Percentiles rank a stretch among this genome's conserved stretches.
Conservation (phyloP, 1,140 invertebrate genomes). For the Eufriesea mexicana region DNA sequence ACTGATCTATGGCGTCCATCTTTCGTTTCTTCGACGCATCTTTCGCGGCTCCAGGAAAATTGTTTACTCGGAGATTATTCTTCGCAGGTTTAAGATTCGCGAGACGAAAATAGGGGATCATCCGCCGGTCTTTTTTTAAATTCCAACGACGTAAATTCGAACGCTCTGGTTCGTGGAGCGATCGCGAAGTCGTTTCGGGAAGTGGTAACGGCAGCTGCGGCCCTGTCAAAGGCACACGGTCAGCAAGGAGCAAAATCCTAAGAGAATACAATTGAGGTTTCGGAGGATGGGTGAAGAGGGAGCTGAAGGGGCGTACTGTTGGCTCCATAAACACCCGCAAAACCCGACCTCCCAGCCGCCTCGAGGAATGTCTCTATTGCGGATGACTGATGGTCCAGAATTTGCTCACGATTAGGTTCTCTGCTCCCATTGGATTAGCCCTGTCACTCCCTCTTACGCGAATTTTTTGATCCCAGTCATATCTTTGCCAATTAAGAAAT, state of each 20-base stretch:
- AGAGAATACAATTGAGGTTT: slow-evolving; percentile 67
- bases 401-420: slow-evolving; percentile 24
- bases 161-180: neutral
- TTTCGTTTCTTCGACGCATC: too few relatives aligned
- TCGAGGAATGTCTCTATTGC: slow-evolving; percentile 57
- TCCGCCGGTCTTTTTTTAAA: too few relatives aligned
- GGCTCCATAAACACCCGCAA: slow-evolving; percentile 73
- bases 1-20: too few relatives aligned
- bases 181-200: neutral
- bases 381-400: slow-evolving; percentile 61
- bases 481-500: too few relatives aligned
- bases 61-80: too few relatives aligned
- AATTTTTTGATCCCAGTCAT: slow-evolving; percentile 9
- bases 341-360: slow-evolving; percentile 59
- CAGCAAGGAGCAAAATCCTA: slow-evolving; percentile 26
- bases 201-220: slow-evolving; percentile 28
- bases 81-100: too few relatives aligned
- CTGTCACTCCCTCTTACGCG: neutral
- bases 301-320: slow-evolving; percentile 67
- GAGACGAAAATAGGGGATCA: too few relatives aligned
- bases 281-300: slow-evolving; percentile 40
- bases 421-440: neutral
- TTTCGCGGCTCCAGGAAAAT: too few relatives aligned
- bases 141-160: too few relatives aligned
- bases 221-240: slow-evolving; percentile 27